These are phyloP conservation scores for Mycteria americana DNA, from an alignment of 2,797 vertebrate genomes.

Conservation along the genomic window DNA sequence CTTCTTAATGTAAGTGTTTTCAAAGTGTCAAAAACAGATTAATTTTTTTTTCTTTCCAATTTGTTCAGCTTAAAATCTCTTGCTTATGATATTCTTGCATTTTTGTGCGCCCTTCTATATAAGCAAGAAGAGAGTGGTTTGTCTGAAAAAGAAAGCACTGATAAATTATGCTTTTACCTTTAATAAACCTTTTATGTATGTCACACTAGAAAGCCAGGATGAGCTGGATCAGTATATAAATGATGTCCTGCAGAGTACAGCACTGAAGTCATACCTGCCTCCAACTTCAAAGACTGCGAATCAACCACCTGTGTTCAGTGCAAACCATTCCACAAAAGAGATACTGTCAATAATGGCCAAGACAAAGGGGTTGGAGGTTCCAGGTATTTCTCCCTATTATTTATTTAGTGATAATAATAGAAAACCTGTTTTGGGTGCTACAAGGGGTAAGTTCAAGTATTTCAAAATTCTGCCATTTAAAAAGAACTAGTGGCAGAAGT, in stretches of 20 bases:
- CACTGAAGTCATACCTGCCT: conserved; percentile 84
- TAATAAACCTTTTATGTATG: not conserved
- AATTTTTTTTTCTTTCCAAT: not conserved
- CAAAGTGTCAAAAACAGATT: not conserved
- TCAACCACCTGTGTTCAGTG: conserved; percentile 87
- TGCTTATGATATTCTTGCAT: not conserved
- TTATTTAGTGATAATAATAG: not conserved
- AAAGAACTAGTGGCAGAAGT: not conserved
- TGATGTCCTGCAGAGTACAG: conserved; percentile 87
- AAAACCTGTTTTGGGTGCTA: not conserved
- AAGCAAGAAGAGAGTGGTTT: not conserved
- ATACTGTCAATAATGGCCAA: conserved; percentile 95
- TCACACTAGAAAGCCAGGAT: conserved; percentile 77
- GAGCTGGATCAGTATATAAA: conserved; percentile 91
- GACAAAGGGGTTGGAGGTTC: conserved; percentile 87
- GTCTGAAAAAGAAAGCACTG: not conserved
- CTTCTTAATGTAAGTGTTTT: not conserved
- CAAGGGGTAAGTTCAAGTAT: not conserved
- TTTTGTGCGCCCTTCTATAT: not conserved
- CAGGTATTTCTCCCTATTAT: conserved; percentile 80
- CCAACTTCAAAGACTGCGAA: conserved; percentile 79
- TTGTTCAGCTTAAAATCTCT: not conserved
- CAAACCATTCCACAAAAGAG: conserved; percentile 90
- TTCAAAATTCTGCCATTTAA: not conserved
- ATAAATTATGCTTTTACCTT: not conserved